Conservation (phyloP, 2,113 vertebrate species). For the Emberiza fucata region DNA sequence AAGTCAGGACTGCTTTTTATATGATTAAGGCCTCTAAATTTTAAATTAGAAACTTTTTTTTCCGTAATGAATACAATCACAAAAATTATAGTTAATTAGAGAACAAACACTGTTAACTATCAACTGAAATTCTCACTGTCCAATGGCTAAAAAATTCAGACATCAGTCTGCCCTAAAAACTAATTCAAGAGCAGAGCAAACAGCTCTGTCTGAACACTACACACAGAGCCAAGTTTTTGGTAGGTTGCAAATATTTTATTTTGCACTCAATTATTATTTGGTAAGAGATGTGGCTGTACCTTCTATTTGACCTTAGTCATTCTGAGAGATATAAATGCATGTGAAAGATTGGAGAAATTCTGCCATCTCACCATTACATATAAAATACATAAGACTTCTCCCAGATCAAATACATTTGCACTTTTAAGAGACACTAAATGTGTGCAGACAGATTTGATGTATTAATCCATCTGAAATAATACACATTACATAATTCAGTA, state of each 20-base stretch:
- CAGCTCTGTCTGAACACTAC: neutral
- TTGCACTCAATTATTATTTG: slow-evolving; percentile 11
- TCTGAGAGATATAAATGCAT: slow-evolving; percentile 24
- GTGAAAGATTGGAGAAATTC: slow-evolving; percentile 30
- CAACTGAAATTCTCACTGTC: neutral
- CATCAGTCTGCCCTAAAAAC: neutral
- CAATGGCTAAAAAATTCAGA: neutral
- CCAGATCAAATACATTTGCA: slow-evolving; percentile 45
- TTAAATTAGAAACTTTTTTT: neutral
- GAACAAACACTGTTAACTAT: neutral
- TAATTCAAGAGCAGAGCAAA: neutral
- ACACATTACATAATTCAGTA: slow-evolving; percentile 45
- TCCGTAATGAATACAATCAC: neutral
- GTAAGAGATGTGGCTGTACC: neutral
- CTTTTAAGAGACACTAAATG: slow-evolving; percentile 44
- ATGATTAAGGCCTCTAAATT: neutral
- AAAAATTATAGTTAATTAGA: neutral
- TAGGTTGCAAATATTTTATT: slow-evolving; percentile 28
- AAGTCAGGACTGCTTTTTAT: neutral
- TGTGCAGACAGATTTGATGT: slow-evolving; percentile 54
- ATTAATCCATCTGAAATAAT: slow-evolving; percentile 65
- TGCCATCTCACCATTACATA: slow-evolving; percentile 16
- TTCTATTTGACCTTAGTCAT: slow-evolving; percentile 47
- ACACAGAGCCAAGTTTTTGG: neutral
- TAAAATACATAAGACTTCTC: slow-evolving; percentile 36